A percentile compares a stretch with the other conserved stretches of the same genome.
These are phyloP conservation scores for Saccostrea glomerata DNA, from an alignment of 1,140 invertebrate genomes.

Conservation along the genomic window DNA sequence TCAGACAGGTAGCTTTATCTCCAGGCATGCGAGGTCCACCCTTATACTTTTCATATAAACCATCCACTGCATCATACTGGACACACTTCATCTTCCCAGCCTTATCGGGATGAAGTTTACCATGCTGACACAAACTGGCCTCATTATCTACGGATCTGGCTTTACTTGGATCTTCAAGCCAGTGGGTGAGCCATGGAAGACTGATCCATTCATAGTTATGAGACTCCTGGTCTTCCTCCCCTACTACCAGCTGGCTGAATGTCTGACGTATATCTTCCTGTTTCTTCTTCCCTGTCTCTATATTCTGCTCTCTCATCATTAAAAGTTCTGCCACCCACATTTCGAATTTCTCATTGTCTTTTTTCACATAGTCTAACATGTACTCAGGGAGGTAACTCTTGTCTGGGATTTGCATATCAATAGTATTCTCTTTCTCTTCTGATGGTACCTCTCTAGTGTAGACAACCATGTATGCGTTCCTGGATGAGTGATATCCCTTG, in stretches of 20 bases:
- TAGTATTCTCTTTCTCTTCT: conserved; percentile 19
- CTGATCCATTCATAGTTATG: conserved; percentile 80
- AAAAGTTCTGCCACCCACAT: conserved; percentile 76
- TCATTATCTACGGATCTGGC: conserved; percentile 80
- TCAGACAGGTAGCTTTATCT: conserved; percentile 66
- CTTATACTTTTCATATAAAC: conserved; percentile 80
- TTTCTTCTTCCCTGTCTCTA: conserved; percentile 79
- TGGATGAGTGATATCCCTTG: conserved; percentile 79
- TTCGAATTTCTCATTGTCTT: conserved; percentile 80
- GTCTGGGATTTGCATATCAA: conserved; percentile 32
- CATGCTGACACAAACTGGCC: conserved; percentile 80
- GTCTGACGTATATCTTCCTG: conserved; percentile 68
- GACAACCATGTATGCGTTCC: conserved; percentile 86
- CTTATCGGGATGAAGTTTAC: conserved; percentile 71
- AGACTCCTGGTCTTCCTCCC: conserved; percentile 25
- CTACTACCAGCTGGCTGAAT: conserved; percentile 62
- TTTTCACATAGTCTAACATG: conserved; percentile 72
- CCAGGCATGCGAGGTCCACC: conserved; percentile 79
- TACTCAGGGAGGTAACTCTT: conserved; percentile 61
- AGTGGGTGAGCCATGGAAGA: conserved; percentile 80
- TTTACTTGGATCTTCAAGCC: conserved; percentile 74
- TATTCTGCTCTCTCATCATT: conserved; percentile 79
- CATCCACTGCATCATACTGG: conserved; percentile 71
- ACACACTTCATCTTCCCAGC: conserved; percentile 75
- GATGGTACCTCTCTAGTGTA: conserved; percentile 75